phyloP scores from a whole-genome alignment of 2,113 vertebrate genomes.

The Malurus melanocephalus region DNA sequence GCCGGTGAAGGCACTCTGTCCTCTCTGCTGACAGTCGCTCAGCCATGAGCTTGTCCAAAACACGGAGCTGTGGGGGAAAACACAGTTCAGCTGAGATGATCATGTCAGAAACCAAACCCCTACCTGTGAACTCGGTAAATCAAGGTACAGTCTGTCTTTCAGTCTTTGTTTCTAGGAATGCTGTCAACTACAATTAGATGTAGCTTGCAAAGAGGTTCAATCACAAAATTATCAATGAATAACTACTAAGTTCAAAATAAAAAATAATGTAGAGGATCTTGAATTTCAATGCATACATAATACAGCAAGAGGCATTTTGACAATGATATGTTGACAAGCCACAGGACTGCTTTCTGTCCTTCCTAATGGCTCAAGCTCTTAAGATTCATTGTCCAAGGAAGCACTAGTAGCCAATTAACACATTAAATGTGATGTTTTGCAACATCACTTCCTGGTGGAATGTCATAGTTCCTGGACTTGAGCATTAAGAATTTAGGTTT shows the following conservation, averaged over 20 bases:
- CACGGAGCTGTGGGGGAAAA: slow-evolving; percentile 75
- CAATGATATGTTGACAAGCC: not conserved
- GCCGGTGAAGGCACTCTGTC: slow-evolving; percentile 84
- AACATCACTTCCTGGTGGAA: not conserved
- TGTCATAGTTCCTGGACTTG: not conserved
- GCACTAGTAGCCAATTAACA: not conserved
- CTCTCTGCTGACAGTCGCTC: slow-evolving; percentile 90
- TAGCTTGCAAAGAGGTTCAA: not conserved
- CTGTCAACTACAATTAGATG: not conserved
- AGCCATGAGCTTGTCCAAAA: slow-evolving; percentile 89
- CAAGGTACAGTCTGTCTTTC: not conserved
- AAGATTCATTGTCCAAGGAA: not conserved
- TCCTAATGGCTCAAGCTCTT: not conserved
- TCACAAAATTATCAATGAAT: not conserved
- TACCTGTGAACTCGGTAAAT: not conserved
- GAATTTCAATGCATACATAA: not conserved
- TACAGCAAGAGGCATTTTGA: not conserved
- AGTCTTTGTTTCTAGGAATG: not conserved
- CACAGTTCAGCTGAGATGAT: not conserved
- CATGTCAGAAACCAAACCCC: not conserved
- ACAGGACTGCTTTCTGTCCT: not conserved
- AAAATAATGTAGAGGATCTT: not conserved
- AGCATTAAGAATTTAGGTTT: not conserved
- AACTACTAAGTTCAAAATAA: not conserved
- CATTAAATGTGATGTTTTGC: not conserved